phyloP scores from a whole-genome alignment of 2,888 invertebrate genomes.

The Polylopha cassiicola region DNA sequence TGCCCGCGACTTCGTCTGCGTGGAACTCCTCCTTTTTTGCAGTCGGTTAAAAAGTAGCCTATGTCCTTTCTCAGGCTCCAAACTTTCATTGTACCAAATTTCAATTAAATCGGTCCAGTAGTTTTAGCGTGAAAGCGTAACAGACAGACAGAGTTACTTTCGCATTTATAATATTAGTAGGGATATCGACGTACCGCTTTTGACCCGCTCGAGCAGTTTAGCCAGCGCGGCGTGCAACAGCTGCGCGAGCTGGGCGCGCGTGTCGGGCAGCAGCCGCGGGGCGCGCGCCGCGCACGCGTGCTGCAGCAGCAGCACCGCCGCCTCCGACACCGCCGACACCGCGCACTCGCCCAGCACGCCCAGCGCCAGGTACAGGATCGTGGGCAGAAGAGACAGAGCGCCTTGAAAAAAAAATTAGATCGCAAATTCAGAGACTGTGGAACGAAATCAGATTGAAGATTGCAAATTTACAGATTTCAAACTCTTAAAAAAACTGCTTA shows the following conservation, averaged over 20 bases:
- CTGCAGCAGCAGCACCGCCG: slow-evolving; percentile 84
- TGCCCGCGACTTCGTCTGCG: no score
- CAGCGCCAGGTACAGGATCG: slow-evolving; percentile 92
- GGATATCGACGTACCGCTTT: slow-evolving; percentile 78
- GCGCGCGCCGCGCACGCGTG: slow-evolving; percentile 86
- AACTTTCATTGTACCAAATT: no score
- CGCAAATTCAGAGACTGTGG: no score
- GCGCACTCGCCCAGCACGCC: slow-evolving; percentile 92
- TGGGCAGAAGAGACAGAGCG: slow-evolving; percentile 91
- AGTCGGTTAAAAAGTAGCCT: no score
- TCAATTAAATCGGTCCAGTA: no score
- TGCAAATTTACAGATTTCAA: no score
- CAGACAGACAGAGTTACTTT: no score
- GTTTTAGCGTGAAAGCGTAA: no score
- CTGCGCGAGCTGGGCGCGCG: slow-evolving; percentile 84
- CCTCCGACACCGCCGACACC: slow-evolving; percentile 79
- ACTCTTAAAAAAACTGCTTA: no score
- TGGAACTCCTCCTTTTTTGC: no score
- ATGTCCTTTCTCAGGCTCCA: no score
- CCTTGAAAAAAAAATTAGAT: slow-evolving; percentile 71
- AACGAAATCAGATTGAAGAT: no score
- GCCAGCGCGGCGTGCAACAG: slow-evolving; percentile 92
- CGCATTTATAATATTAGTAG: slow-evolving; percentile 56
- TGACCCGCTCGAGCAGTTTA: slow-evolving; percentile 92
- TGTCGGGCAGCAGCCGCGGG: slow-evolving; percentile 81